Evolutionary conservation across 2,113 vertebrate species (phyloP).

Genomic region (Agelaius tricolor): DNA sequence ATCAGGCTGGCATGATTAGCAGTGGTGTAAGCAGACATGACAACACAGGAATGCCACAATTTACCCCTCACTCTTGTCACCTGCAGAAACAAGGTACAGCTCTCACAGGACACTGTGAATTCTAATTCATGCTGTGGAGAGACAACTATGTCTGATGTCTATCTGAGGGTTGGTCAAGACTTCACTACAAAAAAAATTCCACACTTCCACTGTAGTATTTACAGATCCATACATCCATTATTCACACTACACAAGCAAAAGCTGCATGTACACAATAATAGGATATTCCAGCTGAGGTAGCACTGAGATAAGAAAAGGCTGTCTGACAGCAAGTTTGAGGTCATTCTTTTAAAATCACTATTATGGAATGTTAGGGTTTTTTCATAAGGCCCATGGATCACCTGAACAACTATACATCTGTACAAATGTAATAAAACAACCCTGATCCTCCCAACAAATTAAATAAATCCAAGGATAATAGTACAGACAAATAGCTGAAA

Average conservation of each 20-base stretch:
- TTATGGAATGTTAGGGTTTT: neutral
- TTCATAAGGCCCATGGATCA: neutral
- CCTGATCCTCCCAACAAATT: neutral
- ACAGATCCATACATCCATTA: neutral
- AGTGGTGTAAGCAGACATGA: neutral
- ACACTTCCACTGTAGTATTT: neutral
- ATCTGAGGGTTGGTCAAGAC: neutral
- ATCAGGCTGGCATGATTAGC: conserved; percentile 35
- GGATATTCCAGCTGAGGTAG: neutral
- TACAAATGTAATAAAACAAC: neutral
- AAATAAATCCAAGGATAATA: neutral
- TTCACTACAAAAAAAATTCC: neutral
- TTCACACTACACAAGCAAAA: neutral
- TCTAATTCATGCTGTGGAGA: neutral
- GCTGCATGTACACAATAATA: neutral
- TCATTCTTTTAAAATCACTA: neutral
- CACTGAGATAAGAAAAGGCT: neutral
- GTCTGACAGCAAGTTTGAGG: neutral
- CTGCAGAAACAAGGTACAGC: neutral
- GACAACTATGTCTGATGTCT: neutral
- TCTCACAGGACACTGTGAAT: neutral
- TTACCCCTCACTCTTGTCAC: neutral
- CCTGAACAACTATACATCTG: neutral
- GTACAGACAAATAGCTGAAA: neutral
- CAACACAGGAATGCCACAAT: neutral